Evolutionary conservation across 2,888 invertebrate genomes (phyloP), one percentile per base, ranked within the genome.

Genomic region (Caenorhabditis sp.): DNA sequence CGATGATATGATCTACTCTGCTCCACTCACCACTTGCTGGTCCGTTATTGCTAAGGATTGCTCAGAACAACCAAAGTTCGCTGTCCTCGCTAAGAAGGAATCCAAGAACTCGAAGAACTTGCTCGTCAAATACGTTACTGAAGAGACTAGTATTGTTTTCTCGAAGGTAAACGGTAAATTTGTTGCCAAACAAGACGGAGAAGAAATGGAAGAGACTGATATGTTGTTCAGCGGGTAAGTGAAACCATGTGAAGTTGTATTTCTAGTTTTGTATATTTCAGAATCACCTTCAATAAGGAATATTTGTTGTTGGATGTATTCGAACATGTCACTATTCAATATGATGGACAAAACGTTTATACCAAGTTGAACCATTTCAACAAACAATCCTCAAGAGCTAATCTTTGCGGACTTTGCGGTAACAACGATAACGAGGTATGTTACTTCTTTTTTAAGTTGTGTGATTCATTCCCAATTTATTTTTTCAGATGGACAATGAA

Each of bases 41-140:
- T 85, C 88, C 59, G 84, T 90, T 27, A 63, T 89, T 67, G 87
- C 88, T 76, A 89, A 89, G 83, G 89, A 89, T 80, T 89, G 89
- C 81, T 86, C 88, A 25, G 79, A 84, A 27, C 56, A 80, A 63
- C 80, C 85, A 66, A 81, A 83, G 60, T 86, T 89, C 75, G 88
- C 88, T 67, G 87, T 89, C 52, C 79, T 89, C 38, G 84, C 85
- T 64, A 88, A 88, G 82, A 83, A 87, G 64, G 26, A 68, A 63
- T 62, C 59, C 64, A 62, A 68, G 52, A 62, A 68, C 17, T 54
- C 65, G 10, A 67, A 78, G 20, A 70, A 84, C 36, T 77, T 88
- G 26, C 82, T 84, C 57, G 84, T 87, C 76, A 82, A 87, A 65
- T 36, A 70, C 66, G 49, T 59, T 64, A 43, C 69, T 25, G 67